Conservation (phyloP, 2,888 invertebrate genomes). For the Yponomeuta plumbellus region DNA sequence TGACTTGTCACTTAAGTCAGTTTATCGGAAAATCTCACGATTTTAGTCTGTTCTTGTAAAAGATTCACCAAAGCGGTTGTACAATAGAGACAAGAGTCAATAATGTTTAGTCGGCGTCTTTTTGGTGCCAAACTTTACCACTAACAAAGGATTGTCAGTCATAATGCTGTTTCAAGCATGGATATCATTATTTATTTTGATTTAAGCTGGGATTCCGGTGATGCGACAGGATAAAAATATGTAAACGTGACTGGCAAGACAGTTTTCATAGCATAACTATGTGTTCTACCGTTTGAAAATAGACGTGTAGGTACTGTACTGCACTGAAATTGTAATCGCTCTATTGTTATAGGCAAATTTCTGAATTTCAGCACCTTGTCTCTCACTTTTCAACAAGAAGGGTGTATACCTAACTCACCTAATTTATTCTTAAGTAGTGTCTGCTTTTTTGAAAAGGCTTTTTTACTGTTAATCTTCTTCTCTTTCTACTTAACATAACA, state of each 20-base stretch:
- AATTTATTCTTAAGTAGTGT: no score
- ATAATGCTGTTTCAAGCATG: conserved; percentile 41
- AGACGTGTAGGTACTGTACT: no score
- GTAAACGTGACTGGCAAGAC: background rate
- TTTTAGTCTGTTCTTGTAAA: background rate
- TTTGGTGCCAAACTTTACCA: background rate
- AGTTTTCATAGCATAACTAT: no score
- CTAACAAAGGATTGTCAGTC: conserved; percentile 8
- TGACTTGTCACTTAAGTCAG: background rate
- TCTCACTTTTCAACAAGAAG: no score
- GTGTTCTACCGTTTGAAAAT: no score
- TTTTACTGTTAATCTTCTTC: no score
- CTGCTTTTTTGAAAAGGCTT: no score
- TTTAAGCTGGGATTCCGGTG: conserved; percentile 37
- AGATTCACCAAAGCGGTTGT: background rate
- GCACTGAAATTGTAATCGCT: no score
- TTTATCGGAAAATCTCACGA: background rate
- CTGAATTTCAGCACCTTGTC: no score
- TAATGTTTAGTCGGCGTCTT: background rate
- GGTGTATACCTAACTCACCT: no score
- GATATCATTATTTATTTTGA: conserved; percentile 32
- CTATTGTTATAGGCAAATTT: no score
- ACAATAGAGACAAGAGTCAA: background rate
- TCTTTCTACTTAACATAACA: no score
- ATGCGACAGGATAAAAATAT: conserved; percentile 19